Percentiles rank a stretch among this genome's conserved stretches.
phyloP scores from a whole-genome alignment of 23 tunicate species.

The Diplosoma virens region DNA sequence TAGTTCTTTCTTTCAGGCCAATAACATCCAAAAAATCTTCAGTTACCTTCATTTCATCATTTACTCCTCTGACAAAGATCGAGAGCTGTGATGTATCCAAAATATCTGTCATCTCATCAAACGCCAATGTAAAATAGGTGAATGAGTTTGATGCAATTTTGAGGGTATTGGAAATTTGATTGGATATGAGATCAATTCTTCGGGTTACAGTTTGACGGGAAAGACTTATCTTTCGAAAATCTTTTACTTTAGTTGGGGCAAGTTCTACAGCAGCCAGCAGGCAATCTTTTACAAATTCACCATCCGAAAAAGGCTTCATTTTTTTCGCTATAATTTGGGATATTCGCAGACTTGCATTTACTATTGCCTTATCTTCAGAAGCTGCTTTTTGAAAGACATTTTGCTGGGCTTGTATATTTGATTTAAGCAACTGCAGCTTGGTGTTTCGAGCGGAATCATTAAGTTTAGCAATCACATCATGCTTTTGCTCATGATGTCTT shows the following conservation, averaged over 20 bases:
- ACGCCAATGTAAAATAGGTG: slow-evolving; percentile 20
- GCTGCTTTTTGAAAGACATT: neutral
- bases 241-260: slow-evolving; percentile 13
- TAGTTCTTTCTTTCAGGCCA: neutral
- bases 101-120: too few species aligned
- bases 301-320: slow-evolving; percentile 21
- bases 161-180: slow-evolving; percentile 2
- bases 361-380: slow-evolving; percentile 7
- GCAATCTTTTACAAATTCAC: slow-evolving; percentile 28
- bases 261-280: slow-evolving; percentile 2
- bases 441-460: too few species aligned
- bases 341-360: slow-evolving; percentile 7
- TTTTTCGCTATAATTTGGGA: neutral
- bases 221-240: slow-evolving; percentile 13
- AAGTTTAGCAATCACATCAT: too few species aligned
- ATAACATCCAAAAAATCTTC: slow-evolving; percentile 36
- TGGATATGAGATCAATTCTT: neutral
- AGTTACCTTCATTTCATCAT: slow-evolving; percentile 35
- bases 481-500: too few species aligned
- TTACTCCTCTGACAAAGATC: slow-evolving; percentile 30
- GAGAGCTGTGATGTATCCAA: slow-evolving; percentile 10
- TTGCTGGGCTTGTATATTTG: neutral
- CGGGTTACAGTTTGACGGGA: slow-evolving; percentile 34
- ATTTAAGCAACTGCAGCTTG: slow-evolving; percentile 4
- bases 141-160: slow-evolving; percentile 5